Percentiles rank a stretch among this genome's conserved stretches.
phyloP scores from a whole-genome alignment of 2,113 vertebrate species.

The Podiceps cristatus region DNA sequence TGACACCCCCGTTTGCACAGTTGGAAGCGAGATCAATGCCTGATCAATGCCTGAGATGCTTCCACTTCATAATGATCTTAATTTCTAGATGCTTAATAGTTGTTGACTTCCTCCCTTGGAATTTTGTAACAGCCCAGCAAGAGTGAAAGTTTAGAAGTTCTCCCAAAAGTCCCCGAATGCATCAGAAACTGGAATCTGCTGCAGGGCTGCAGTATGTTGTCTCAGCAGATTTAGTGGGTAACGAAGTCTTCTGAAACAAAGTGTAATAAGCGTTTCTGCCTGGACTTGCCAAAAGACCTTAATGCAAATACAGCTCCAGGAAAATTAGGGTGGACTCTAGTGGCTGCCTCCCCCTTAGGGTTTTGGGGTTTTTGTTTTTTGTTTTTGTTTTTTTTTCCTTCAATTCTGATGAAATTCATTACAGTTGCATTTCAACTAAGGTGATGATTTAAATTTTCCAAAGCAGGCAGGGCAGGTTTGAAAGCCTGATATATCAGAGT shows the following conservation, averaged over 20 bases:
- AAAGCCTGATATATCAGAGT: slow-evolving; percentile 11
- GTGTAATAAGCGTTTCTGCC: slow-evolving; percentile 20
- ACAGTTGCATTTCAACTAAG: slow-evolving; percentile 32
- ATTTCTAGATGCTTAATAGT: not conserved
- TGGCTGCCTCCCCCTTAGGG: slow-evolving; percentile 29
- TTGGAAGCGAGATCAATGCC: not conserved
- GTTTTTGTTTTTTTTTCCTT: not conserved
- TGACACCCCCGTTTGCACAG: not conserved
- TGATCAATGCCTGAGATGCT: not conserved
- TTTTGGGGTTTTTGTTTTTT: not conserved
- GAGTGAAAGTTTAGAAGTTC: not conserved
- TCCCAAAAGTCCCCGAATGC: not conserved
- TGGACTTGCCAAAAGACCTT: slow-evolving; percentile 49
- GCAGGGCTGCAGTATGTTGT: not conserved
- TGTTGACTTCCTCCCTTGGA: not conserved
- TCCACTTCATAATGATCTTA: not conserved
- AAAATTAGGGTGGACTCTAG: slow-evolving; percentile 54
- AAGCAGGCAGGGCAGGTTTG: slow-evolving; percentile 62
- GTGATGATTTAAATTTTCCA: slow-evolving; percentile 51
- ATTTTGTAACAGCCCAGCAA: not conserved
- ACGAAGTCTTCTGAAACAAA: not conserved
- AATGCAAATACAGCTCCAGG: slow-evolving; percentile 33
- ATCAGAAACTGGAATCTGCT: not conserved
- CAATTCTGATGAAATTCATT: slow-evolving; percentile 51
- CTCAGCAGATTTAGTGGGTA: slow-evolving; percentile 24